These are phyloP conservation scores for Drosophila affinis DNA, from an alignment of 2,888 invertebrate genomes.

Conservation along the genomic window DNA sequence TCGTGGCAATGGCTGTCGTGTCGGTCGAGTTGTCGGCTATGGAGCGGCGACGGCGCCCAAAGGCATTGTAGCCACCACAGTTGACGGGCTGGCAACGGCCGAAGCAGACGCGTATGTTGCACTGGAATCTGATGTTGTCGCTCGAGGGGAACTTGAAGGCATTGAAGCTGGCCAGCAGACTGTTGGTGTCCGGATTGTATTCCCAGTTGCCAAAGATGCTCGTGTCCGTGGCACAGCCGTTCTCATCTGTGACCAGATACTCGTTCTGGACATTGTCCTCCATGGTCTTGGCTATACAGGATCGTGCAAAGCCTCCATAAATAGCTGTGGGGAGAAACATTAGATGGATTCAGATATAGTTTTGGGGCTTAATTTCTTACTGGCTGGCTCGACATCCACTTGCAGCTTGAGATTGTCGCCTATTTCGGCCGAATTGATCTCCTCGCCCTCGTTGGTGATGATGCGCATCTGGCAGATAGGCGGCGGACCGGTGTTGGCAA, in stretches of 20 bases:
- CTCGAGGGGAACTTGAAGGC: constrained; percentile 98
- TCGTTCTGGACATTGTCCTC: constrained; percentile 94
- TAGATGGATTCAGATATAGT: neutral
- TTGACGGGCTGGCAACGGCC: constrained; percentile 98
- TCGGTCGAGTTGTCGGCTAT: constrained; percentile 82
- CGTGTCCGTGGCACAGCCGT: constrained; percentile 96
- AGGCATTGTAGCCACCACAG: constrained; percentile 95
- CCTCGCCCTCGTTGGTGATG: constrained; percentile 92
- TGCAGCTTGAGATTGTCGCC: constrained; percentile 94
- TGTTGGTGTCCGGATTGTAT: constrained; percentile 92
- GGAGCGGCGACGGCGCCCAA: constrained; percentile 90
- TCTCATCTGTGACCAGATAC: constrained; percentile 95
- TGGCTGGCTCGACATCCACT: constrained; percentile 92
- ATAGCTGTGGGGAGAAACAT: constrained; percentile 86
- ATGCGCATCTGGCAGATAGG: constrained; percentile 97
- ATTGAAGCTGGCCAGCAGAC: constrained; percentile 94
- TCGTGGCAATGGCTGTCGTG: constrained; percentile 86
- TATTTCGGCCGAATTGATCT: constrained; percentile 95
- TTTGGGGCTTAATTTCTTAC: constrained; percentile 83
- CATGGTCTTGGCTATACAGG: constrained; percentile 96
- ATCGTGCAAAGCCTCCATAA: constrained; percentile 96
- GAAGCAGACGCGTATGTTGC: constrained; percentile 97
- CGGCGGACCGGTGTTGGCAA: constrained; percentile 97
- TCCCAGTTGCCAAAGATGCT: constrained; percentile 97
- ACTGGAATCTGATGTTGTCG: constrained; percentile 97